These are phyloP conservation scores for Ectropis grisescens DNA, from an alignment of 1,140 invertebrate genomes.

Conservation along the genomic window DNA sequence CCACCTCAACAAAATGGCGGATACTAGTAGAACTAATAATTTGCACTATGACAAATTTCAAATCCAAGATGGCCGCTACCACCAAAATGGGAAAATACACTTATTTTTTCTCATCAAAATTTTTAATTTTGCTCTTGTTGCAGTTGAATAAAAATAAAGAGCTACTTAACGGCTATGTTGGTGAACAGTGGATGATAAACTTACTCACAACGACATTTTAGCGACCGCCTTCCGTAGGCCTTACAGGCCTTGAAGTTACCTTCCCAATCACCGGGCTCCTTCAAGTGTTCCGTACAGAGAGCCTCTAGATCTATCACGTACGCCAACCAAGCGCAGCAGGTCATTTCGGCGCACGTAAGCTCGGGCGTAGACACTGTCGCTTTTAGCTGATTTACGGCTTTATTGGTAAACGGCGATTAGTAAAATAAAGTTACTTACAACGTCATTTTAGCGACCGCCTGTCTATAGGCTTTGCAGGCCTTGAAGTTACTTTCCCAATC, in stretches of 20 bases:
- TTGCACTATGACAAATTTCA: too few species aligned
- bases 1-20: too few species aligned
- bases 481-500: conserved; percentile 91
- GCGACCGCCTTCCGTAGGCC: conserved; percentile 89
- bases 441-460: conserved; percentile 89
- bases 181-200: too few species aligned
- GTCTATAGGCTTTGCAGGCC: conserved; percentile 86
- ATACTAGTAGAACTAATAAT: too few species aligned
- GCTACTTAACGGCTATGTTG: too few species aligned
- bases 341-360: conserved; percentile 70
- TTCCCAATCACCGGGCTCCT: conserved; percentile 83
- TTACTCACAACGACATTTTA: conserved; percentile 80
- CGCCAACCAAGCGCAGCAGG: conserved; percentile 85
- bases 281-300: conserved; percentile 76
- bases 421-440: conserved; percentile 73
- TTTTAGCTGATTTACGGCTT: conserved; percentile 45
- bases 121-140: too few species aligned
- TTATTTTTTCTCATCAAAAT: too few species aligned
- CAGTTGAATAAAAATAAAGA: too few species aligned
- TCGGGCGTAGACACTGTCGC: conserved; percentile 26
- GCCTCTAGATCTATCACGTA: conserved; percentile 80
- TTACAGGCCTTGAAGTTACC: conserved; percentile 89
- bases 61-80: too few species aligned
- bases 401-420: too few species aligned
- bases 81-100: too few species aligned